phyloP scores from a whole-genome alignment of 2,113 vertebrate genomes.

The Atractosteus spatula region DNA sequence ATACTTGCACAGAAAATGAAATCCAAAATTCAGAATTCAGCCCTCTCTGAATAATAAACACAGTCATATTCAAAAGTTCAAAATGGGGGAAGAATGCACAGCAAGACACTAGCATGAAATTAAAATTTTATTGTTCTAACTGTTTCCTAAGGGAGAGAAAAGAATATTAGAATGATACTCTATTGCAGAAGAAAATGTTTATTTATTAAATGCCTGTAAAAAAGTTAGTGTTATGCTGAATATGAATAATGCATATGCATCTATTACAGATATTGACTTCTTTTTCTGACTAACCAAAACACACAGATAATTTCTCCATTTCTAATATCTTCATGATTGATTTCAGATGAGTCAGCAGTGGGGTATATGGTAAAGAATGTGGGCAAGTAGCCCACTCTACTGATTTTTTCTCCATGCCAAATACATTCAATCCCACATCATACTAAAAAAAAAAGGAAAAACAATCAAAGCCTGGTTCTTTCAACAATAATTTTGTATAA shows the following conservation, averaged over 20 bases:
- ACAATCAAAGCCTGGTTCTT: background rate
- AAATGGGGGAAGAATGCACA: background rate
- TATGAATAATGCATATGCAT: constrained; percentile 35
- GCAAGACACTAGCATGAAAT: background rate
- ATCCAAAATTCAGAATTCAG: constrained; percentile 4
- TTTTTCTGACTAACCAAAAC: constrained; percentile 20
- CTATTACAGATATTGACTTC: constrained; percentile 27
- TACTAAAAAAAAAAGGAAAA: background rate
- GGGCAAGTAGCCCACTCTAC: background rate
- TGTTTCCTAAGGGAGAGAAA: background rate
- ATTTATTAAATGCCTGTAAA: constrained; percentile 20
- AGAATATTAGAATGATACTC: background rate
- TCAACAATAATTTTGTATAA: background rate
- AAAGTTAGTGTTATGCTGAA: background rate
- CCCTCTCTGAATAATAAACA: constrained; percentile 10
- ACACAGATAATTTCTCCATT: constrained; percentile 29
- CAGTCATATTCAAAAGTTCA: constrained; percentile 11
- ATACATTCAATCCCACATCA: background rate
- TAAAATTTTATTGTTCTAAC: background rate
- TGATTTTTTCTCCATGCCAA: background rate
- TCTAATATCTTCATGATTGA: constrained; percentile 28
- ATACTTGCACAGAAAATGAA: constrained; percentile 21
- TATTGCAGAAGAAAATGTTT: constrained; percentile 6
- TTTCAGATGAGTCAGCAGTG: constrained; percentile 15
- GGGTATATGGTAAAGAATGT: background rate